Evolutionary conservation across 2,888 invertebrate genomes (phyloP).

Genomic region (Volucella inflata): DNA sequence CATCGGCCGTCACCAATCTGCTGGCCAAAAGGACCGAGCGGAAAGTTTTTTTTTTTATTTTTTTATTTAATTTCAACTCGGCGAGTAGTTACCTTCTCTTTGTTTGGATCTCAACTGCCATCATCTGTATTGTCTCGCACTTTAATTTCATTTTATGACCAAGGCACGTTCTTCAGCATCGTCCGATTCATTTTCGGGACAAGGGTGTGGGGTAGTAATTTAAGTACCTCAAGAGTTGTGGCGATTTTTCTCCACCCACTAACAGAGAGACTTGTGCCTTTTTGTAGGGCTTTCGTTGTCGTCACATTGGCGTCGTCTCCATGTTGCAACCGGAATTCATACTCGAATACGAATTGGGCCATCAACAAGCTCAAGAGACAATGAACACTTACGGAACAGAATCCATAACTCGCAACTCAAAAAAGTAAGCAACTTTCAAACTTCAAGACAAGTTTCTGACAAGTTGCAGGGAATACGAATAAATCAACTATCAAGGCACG

Average conservation of each 20-base stretch:
- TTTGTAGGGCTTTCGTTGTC: slow-evolving; percentile 33
- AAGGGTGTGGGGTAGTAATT: slow-evolving; percentile 54
- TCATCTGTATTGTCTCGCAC: slow-evolving; percentile 72
- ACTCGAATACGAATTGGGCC: slow-evolving; percentile 48
- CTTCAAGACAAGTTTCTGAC: slow-evolving; percentile 68
- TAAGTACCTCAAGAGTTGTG: slow-evolving; percentile 69
- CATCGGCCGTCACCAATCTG: background rate
- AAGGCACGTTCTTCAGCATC: slow-evolving; percentile 63
- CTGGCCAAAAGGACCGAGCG: slow-evolving; percentile 43
- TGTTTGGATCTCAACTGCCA: slow-evolving; percentile 46
- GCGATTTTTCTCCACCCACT: slow-evolving; percentile 75
- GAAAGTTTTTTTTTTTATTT: slow-evolving; percentile 11
- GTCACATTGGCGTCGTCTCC: slow-evolving; percentile 33
- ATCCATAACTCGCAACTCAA: slow-evolving; percentile 39
- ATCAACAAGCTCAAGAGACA: slow-evolving; percentile 35
- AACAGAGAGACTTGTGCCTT: slow-evolving; percentile 32
- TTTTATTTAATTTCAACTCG: slow-evolving; percentile 53
- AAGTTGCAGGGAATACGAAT: slow-evolving; percentile 65
- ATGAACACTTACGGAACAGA: slow-evolving; percentile 11
- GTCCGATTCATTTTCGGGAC: slow-evolving; percentile 22
- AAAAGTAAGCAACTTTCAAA: slow-evolving; percentile 58
- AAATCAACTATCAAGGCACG: slow-evolving; percentile 52
- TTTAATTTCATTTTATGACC: slow-evolving; percentile 75
- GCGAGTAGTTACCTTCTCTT: slow-evolving; percentile 37
- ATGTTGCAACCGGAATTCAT: slow-evolving; percentile 37